Evolutionary conservation across 2,797 vertebrate species (phyloP), one percentile per base, ranked within the genome.

Genomic region (Cyprinodon diabolis): DNA sequence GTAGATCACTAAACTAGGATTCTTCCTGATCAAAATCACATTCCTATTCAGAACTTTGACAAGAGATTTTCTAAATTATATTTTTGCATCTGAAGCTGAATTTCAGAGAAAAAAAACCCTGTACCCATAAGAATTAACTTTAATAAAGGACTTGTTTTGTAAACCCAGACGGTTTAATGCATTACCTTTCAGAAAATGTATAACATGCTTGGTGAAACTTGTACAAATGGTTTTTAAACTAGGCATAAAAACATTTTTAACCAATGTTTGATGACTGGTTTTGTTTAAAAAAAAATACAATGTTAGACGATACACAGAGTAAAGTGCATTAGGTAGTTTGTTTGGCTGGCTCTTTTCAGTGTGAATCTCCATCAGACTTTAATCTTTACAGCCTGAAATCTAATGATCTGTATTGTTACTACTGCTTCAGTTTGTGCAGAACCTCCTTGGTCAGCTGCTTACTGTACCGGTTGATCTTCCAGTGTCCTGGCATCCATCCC

Each of bases 401-500:
- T 15, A 12, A 23, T 40, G 6, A 40, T 57, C 23, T 68, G 6
- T 17, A 30, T 51, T 66, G 23, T 19, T 43, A 37, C 84, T 48
- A 74, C 19, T 47, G 76, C 45, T 89, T 90, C 12, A 94, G 79
- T 79, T 90, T 93, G 37, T 0, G 43, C 55, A 95, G 86, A 37
- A 95, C 94, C 66, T 94, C 90, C 47, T 87, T 90, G 10, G 90
- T 86, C 81, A 95, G 23, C 71, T 72, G 89, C 89, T 88, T 92
- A 75, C 93, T 94, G 87, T 94, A 95, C 8, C 80, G 82, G 87
- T 95, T 94, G 79, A 95, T 87, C 78, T 95, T 95, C 90, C 90
- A 85, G 87, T 95, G 94, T 78, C 92, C 93, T 0, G 94, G 94
- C 90, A 91, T 95, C 95, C 95, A 95, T 17, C 95, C 95, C 19